These are phyloP conservation scores for Clanis bilineata DNA, from an alignment of 2,888 invertebrate species.

Conservation along the genomic window DNA sequence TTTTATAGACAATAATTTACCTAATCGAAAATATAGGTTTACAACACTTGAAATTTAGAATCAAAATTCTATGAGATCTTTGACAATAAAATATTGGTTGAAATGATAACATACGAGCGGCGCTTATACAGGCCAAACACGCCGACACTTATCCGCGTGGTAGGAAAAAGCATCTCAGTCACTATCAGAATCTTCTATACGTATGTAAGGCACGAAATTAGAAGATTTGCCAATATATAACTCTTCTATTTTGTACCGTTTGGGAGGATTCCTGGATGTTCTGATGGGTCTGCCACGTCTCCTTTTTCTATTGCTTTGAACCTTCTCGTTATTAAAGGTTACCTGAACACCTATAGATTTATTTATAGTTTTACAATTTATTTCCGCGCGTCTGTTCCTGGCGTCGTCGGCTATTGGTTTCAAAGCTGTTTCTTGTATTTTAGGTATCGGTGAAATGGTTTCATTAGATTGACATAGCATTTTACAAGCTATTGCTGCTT, in stretches of 20 bases:
- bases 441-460: neutral
- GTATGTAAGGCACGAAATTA: conserved; percentile 34
- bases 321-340: neutral
- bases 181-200: conserved; percentile 20
- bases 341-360: neutral
- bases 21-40: no score
- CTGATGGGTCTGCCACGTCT: conserved; percentile 33
- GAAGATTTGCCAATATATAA: conserved; percentile 45
- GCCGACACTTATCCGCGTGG: no score
- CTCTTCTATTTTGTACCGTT: conserved; percentile 23
- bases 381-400: neutral
- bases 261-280: conserved; percentile 31
- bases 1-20: no score
- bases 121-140: no score
- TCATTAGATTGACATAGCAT: neutral
- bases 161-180: conserved; percentile 33
- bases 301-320: conserved; percentile 15
- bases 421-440: neutral
- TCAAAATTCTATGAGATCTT: no score
- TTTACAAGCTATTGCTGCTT: conserved; percentile 33
- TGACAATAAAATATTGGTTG: no score
- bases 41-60: no score
- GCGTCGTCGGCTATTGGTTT: neutral
- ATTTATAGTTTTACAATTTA: neutral
- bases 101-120: no score